Conservation (phyloP, 2,888 invertebrate genomes). For the Elaeidobius kamerunicus region DNA sequence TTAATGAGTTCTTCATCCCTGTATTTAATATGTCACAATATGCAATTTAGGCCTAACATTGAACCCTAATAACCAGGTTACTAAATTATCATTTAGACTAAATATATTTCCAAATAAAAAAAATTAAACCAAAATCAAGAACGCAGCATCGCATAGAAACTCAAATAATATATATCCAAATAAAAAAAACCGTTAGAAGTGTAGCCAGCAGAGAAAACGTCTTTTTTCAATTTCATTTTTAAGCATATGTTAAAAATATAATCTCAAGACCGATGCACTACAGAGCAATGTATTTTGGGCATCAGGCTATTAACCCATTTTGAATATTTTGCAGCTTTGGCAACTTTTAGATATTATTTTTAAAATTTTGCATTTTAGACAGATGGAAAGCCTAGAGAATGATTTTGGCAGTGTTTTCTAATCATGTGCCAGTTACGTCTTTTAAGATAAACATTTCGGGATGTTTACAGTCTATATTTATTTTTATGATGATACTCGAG, state of each 20-base stretch:
- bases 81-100: no score
- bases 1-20: no score
- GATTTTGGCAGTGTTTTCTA: no score
- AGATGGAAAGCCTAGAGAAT: no score
- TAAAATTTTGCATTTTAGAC: no score
- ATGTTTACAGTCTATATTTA: neutral
- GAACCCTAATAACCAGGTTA: no score
- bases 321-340: constrained; percentile 2
- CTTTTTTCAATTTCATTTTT: constrained; percentile 19
- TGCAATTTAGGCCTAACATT: no score
- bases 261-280: constrained; percentile 26
- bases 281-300: constrained; percentile 8
- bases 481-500: no score
- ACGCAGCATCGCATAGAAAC: constrained; percentile 20
- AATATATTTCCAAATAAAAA: neutral
- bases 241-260: constrained; percentile 28
- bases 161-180: no score
- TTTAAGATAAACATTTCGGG: no score
- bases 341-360: neutral
- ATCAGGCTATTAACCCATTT: constrained; percentile 19
- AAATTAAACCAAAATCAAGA: neutral
- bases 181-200: constrained; percentile 25
- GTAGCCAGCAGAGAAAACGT: constrained; percentile 20
- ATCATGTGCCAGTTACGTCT: no score
- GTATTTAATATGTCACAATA: no score